Evolutionary conservation across 2,888 invertebrate species (phyloP), one percentile per base, ranked within the genome.

Genomic region (Eupithecia centaureata): DNA sequence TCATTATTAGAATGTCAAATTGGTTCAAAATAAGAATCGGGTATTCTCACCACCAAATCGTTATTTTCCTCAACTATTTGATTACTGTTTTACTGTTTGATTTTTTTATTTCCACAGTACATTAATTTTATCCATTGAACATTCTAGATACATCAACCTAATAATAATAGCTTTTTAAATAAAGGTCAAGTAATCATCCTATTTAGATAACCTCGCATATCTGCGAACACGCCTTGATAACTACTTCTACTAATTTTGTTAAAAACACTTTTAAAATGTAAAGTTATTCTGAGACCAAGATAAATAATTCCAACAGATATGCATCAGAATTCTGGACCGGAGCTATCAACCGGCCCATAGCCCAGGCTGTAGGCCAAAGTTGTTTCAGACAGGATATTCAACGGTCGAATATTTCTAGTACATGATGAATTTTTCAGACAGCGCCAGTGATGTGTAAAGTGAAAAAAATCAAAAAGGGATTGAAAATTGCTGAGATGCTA

Each of bases 231-330:
- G 4, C 4, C 22, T 22, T 2, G 28, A 30, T 30, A 4, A 56
- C 52, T 4, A 22, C 1, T 47, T 22, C 42, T 12, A 10, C 47
- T 22, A 47, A 47, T 30, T 30, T 56, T 28, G 30, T n/a, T 56
- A 30, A 56, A 28, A 30, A 18, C 28, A 25, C 13, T 56, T 62
- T 42, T 13, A 32, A 32, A 61, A 62, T 63, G 60, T 56, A 54
- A 69, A 69, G 12, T 61, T 58, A 68, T 65, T 62, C 47, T 28
- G 51, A 35, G 56, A 35, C 63, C 65, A 47, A 56, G 30, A 56
- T 65, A 62, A 69, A 69, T 69, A 60, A 69, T 65, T 69, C 51
- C 35, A 65, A 59, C 63, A 65, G 64, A 66, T 67, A 68, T 68
- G 67, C 68, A 54, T 58, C 67, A 68, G 66, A 72, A 68, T 70